phyloP scores from a whole-genome alignment of 2,797 vertebrate species.

The Phalloptychus januarius region DNA sequence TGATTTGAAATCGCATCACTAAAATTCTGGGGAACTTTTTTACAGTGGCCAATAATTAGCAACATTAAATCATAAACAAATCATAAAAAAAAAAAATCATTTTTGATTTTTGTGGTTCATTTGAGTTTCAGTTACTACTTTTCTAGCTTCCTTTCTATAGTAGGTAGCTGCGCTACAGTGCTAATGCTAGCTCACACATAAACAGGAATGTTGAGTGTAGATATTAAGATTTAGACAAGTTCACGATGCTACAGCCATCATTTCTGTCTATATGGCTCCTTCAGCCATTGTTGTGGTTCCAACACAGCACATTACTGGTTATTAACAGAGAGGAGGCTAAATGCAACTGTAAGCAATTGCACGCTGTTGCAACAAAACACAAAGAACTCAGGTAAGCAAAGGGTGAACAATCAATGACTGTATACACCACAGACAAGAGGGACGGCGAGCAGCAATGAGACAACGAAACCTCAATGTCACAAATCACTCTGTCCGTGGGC shows the following conservation, averaged over 20 bases:
- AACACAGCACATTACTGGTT: neutral
- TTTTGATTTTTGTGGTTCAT: no score
- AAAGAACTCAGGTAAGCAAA: neutral
- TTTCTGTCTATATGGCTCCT: neutral
- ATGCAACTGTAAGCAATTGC: neutral
- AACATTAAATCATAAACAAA: neutral
- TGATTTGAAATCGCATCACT: neutral
- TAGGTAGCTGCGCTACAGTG: neutral
- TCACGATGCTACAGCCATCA: neutral
- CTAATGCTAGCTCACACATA: neutral
- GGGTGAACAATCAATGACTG: conserved; percentile 21
- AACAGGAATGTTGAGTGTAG: neutral
- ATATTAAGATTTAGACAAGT: neutral
- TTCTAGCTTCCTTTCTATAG: neutral
- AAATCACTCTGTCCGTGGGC: conserved; percentile 41
- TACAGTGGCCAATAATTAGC: neutral
- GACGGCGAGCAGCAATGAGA: conserved; percentile 17
- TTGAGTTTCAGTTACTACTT: neutral
- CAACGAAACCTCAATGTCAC: conserved; percentile 59
- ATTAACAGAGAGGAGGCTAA: neutral
- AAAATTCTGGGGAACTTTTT: neutral
- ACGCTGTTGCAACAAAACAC: neutral
- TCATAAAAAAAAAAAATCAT: neutral
- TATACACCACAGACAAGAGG: conserved; percentile 22
- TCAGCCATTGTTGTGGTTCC: neutral